Conservation (phyloP, 2,888 invertebrate species). For the Pomacea canaliculata region DNA sequence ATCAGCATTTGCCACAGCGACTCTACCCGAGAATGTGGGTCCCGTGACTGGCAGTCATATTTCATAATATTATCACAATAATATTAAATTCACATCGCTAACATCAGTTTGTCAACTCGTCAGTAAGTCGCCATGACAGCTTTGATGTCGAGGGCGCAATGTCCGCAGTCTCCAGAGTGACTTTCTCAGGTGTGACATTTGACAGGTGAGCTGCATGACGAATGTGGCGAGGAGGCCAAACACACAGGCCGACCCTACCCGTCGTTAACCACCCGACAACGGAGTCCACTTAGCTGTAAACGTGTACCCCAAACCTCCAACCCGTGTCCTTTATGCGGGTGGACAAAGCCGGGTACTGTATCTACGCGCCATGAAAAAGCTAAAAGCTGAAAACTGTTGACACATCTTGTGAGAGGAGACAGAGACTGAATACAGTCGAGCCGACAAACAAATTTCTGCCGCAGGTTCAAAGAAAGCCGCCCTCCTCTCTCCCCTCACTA, state of each 20-base stretch:
- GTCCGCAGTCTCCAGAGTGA: neutral
- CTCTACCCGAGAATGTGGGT: too few species aligned
- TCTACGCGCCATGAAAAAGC: too few species aligned
- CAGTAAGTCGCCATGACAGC: neutral
- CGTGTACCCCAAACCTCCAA: too few species aligned
- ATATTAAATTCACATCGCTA: constrained; percentile 24
- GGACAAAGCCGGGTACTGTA: too few species aligned
- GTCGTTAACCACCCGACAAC: neutral
- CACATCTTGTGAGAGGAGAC: too few species aligned
- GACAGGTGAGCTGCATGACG: neutral
- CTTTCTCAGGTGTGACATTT: neutral
- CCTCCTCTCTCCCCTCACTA: too few species aligned
- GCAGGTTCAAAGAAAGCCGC: too few species aligned
- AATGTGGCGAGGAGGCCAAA: neutral
- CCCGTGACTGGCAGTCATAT: constrained; percentile 7
- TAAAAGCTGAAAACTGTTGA: too few species aligned
- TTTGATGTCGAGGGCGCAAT: neutral
- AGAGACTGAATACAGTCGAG: too few species aligned
- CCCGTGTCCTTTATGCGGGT: too few species aligned
- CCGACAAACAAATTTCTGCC: too few species aligned
- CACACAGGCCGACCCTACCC: neutral
- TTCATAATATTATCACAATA: constrained; percentile 16
- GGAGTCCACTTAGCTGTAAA: too few species aligned
- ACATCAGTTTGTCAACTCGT: neutral
- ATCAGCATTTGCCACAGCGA: neutral